A percentile compares a stretch with the other conserved stretches of the same genome.
These are phyloP conservation scores for Brachionus manjavacas DNA, from an alignment of 1,140 invertebrate species.

Conservation along the genomic window DNA sequence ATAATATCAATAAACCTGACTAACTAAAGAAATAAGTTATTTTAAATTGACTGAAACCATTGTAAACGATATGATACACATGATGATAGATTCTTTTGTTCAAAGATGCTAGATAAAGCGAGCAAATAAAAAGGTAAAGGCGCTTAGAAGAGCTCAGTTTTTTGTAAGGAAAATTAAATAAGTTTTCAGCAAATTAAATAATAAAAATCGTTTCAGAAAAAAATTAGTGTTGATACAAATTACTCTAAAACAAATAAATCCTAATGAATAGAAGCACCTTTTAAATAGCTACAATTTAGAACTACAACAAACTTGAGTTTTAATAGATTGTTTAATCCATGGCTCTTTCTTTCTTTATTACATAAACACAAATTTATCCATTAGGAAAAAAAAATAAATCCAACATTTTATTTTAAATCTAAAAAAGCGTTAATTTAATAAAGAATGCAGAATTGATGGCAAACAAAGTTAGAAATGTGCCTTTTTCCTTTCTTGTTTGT, in stretches of 20 bases:
- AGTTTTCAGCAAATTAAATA: constrained; percentile 5
- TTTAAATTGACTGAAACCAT: not conserved
- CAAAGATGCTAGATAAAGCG: not conserved
- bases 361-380: not conserved
- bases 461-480: not conserved
- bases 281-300: not conserved
- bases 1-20: too few relatives aligned
- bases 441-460: not conserved
- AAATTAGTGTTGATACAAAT: not conserved
- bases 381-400: not conserved
- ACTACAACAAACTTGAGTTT: not conserved
- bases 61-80: not conserved
- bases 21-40: not conserved
- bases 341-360: not conserved
- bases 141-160: not conserved
- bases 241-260: not conserved
- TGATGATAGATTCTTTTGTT: not conserved
- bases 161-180: not conserved
- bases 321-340: not conserved
- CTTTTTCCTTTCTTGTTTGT: not conserved
- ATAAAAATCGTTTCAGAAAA: not conserved
- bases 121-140: not conserved
- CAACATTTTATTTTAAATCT: not conserved
- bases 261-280: not conserved
- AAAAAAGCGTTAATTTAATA: not conserved